Evolutionary conservation across 2,888 invertebrate species (phyloP).

Genomic region (Pristionchus exspectatus): DNA sequence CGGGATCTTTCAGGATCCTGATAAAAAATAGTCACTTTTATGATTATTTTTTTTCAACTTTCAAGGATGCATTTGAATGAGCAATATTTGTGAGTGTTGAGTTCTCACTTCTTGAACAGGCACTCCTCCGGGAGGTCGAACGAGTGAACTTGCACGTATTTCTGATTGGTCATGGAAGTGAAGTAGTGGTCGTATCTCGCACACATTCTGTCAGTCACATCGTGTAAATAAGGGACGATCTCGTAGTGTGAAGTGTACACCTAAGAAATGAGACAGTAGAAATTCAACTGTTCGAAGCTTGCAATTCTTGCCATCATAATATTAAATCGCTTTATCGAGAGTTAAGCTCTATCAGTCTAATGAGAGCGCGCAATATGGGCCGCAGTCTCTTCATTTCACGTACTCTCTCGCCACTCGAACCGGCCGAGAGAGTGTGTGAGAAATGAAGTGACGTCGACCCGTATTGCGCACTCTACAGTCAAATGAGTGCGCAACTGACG

Average conservation of each 20-base stretch:
- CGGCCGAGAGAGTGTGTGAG: no score
- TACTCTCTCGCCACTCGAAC: no score
- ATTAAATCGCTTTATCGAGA: no score
- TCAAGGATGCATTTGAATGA: no score
- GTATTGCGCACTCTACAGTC: no score
- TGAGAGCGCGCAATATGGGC: no score
- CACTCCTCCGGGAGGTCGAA: slow-evolving; percentile 6
- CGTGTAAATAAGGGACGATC: background rate
- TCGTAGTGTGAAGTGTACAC: slow-evolving; percentile 37
- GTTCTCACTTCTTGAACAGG: background rate
- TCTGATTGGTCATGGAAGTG: slow-evolving; percentile 25
- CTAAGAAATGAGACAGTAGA: background rate
- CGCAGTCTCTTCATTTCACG: no score
- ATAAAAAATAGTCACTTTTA: background rate
- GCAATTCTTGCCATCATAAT: background rate
- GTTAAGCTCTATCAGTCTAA: no score
- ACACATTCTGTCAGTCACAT: background rate
- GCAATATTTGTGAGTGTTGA: background rate
- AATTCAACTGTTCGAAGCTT: background rate
- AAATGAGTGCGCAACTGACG: no score
- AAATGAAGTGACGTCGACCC: no score
- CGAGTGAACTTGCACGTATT: slow-evolving; percentile 9
- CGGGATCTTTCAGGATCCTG: background rate
- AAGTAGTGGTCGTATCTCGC: background rate
- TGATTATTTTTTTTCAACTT: background rate